phyloP scores from a whole-genome alignment of 92 coral and sea anemone genomes.

The Umimayanthus chanpuru region DNA sequence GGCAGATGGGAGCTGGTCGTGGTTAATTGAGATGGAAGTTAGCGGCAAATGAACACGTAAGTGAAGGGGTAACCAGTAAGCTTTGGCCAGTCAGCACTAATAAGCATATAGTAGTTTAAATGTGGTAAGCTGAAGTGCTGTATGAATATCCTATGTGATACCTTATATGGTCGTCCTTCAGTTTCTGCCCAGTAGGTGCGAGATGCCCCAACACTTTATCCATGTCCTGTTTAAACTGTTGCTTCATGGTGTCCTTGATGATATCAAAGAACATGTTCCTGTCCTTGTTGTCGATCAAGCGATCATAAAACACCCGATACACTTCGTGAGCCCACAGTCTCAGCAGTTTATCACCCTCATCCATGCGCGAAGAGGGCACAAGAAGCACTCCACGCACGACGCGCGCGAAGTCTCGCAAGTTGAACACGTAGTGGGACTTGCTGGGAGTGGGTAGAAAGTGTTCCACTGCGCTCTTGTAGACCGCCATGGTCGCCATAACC shows the following conservation, averaged over 20 bases:
- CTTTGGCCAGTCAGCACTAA: too few species aligned
- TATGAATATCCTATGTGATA: too few species aligned
- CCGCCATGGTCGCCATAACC: constrained; percentile 90
- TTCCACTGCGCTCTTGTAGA: constrained; percentile 95
- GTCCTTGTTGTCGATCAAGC: constrained; percentile 89
- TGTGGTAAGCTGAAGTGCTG: too few species aligned
- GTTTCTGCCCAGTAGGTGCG: constrained; percentile 90
- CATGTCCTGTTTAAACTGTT: constrained; percentile 89
- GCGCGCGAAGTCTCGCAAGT: constrained; percentile 99
- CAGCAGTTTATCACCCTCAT: constrained; percentile 95
- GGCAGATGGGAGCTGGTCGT: too few species aligned
- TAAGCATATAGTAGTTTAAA: too few species aligned
- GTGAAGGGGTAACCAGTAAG: too few species aligned
- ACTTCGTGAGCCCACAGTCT: constrained; percentile 98
- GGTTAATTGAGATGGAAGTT: too few species aligned
- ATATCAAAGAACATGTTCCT: constrained; percentile 93
- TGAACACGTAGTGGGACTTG: constrained; percentile 98
- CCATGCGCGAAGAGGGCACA: constrained; percentile 91
- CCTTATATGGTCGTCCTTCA: constrained; percentile 95
- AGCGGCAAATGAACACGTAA: too few species aligned
- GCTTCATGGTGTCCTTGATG: constrained; percentile 92
- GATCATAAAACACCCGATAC: constrained; percentile 96
- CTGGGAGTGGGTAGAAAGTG: constrained; percentile 98
- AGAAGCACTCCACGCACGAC: constrained; percentile 96
- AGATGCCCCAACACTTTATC: constrained; percentile 85